Base-by-base conservation (phyloP, 1,140 invertebrate species). In the Nasonia longicornis region DNA sequence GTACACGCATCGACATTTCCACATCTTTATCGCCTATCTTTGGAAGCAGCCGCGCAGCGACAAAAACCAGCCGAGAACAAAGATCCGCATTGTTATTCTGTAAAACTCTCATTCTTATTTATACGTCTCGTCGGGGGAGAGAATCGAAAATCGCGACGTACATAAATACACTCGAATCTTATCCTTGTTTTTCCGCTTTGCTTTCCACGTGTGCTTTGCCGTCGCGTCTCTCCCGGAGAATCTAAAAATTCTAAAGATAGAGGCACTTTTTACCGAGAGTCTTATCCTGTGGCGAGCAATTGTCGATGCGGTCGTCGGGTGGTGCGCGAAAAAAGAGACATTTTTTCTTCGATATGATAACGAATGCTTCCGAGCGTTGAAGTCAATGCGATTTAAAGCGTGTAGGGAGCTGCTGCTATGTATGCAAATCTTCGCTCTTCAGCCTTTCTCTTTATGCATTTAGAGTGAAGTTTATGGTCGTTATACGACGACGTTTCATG, bases 161-260 rank as follows among this genome's bases (percentile, higher is more conserved):
- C 79, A 71, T 38, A 66, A 80, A 75, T 72, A 72, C 14, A 73
- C 52, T 35, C 63, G 22, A 52, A 67, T 42, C 52, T 69, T 67
- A 74, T 80, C 63, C 42, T 80, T 66, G 45, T 72, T 79, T 73
- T 80, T 52, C 71, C 70, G 10, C 73, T 67, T 74, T 64, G 29
- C 38, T 71, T 79, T 71, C 52, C 71, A 67, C 52, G 48, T 35
- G 20, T 58, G 3, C 31, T 11, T 8, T 11, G 45, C 10, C 45
- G 45, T 48, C 45, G 45, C 38, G 22, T 52, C 64, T 69, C 26
- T 26, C 12, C 3, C 74, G 52, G 45, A 69, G 72, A 75, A 52
- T 75, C 74, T 75, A 72, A 31, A 72, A 69, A 38, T 66, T 80
- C 79, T n/a, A 69, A 72, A 79, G 70, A 73, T 79, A 73, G 70